Evolutionary conservation across 2,113 vertebrate species (phyloP).

Genomic region (Conger conger): DNA sequence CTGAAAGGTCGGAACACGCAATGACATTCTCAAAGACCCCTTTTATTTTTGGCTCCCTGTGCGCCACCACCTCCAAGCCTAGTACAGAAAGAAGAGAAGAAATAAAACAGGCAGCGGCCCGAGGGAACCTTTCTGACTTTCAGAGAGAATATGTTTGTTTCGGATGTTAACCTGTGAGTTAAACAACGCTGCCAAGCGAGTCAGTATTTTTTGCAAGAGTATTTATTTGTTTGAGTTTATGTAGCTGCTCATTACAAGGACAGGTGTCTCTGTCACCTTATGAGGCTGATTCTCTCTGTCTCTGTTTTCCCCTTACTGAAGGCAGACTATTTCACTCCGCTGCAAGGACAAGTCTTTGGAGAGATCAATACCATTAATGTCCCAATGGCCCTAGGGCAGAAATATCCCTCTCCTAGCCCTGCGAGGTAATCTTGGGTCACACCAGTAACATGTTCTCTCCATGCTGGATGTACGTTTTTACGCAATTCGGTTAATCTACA

Average conservation of each 20-base stretch:
- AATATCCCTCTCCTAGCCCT: background rate
- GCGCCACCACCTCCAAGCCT: background rate
- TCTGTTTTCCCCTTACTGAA: too few relatives aligned
- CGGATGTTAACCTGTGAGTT: background rate
- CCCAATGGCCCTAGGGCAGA: background rate
- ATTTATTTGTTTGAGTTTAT: background rate
- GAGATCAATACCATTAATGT: constrained; percentile 6
- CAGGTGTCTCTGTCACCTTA: background rate
- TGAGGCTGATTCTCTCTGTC: background rate
- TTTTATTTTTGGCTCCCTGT: background rate
- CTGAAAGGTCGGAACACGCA: background rate
- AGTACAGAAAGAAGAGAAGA: background rate
- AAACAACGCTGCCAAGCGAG: background rate
- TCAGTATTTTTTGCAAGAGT: background rate
- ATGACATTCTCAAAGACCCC: background rate
- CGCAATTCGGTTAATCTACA: too few relatives aligned
- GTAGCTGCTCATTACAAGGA: background rate
- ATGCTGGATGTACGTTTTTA: background rate
- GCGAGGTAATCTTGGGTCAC: constrained; percentile 18
- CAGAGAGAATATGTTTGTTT: background rate
- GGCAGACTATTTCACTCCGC: background rate
- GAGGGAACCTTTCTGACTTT: background rate
- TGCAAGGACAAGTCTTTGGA: too few relatives aligned
- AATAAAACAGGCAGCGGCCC: background rate
- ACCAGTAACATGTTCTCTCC: constrained; percentile 9